A percentile compares a stretch with the other conserved stretches of the same genome.
Evolutionary conservation across 2,888 invertebrate species (phyloP).

Genomic region (Crepidodera aurea): DNA sequence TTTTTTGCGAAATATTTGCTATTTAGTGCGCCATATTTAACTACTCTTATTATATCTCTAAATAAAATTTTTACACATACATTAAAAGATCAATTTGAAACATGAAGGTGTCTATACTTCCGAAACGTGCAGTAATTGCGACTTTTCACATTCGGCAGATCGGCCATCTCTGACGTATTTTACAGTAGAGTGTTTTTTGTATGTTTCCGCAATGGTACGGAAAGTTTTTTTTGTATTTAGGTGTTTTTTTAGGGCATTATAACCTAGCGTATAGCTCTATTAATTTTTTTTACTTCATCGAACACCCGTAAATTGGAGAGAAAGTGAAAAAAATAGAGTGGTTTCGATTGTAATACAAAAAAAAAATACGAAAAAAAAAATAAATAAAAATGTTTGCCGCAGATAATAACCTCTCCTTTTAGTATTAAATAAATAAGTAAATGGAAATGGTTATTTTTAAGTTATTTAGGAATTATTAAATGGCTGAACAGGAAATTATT

Average conservation of each 20-base stretch:
- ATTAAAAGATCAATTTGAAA: too few relatives aligned
- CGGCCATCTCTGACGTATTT: slow-evolving; percentile 35
- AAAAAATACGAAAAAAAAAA: slow-evolving; percentile 22
- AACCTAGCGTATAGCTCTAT: slow-evolving; percentile 30
- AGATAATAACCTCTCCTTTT: slow-evolving; percentile 36
- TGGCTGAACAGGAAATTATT: not conserved
- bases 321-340: slow-evolving; percentile 21
- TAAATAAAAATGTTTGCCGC: slow-evolving; percentile 20
- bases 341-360: slow-evolving; percentile 9
- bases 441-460: slow-evolving; percentile 30
- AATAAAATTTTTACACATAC: too few relatives aligned
- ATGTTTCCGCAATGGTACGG: slow-evolving; percentile 27
- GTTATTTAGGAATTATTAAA: slow-evolving; percentile 17
- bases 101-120: too few relatives aligned
- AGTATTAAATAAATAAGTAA: slow-evolving; percentile 30
- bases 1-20: too few relatives aligned
- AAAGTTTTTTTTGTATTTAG: slow-evolving; percentile 31
- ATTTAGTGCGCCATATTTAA: too few relatives aligned
- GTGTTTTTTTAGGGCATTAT: slow-evolving; percentile 33
- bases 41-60: too few relatives aligned
- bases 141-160: slow-evolving; percentile 35
- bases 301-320: slow-evolving; percentile 27
- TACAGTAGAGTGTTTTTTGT: slow-evolving; percentile 41
- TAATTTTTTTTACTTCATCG: slow-evolving; percentile 26
- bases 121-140: not conserved